Percentiles rank a stretch among this genome's conserved stretches.
These are phyloP conservation scores for Lepetodrilus schrolli DNA, from an alignment of 2,888 invertebrate genomes.

Conservation along the genomic window DNA sequence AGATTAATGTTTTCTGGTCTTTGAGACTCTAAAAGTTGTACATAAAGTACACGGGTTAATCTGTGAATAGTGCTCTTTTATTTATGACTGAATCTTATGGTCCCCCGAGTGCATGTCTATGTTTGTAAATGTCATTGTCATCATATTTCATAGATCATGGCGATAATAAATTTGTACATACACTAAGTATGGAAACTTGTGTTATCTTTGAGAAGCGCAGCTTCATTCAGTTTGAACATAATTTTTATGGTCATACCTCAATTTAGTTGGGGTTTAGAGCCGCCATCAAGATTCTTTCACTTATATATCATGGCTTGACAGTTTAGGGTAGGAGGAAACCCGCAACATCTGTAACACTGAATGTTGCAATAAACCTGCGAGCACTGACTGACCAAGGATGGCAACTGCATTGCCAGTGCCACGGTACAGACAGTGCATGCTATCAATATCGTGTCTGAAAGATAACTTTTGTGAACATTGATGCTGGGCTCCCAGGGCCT, in stretches of 20 bases:
- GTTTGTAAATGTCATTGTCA: constrained; percentile 32
- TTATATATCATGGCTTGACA: too few relatives aligned
- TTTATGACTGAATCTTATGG: constrained; percentile 31
- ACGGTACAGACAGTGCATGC: too few relatives aligned
- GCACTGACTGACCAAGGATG: too few relatives aligned
- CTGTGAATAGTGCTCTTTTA: constrained; percentile 26
- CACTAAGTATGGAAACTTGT: not conserved
- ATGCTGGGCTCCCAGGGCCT: too few relatives aligned
- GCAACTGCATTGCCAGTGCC: too few relatives aligned
- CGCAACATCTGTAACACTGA: too few relatives aligned
- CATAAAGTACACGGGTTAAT: constrained; percentile 30
- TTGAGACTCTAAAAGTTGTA: not conserved
- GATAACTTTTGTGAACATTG: too few relatives aligned
- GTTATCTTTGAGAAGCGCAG: not conserved
- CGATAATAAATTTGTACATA: constrained; percentile 31
- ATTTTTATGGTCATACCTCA: not conserved
- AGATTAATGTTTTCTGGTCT: constrained; percentile 1
- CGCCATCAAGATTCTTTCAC: too few relatives aligned
- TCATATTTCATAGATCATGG: constrained; percentile 31
- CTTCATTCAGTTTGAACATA: not conserved
- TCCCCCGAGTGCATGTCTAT: constrained; percentile 21
- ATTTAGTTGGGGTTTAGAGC: too few relatives aligned
- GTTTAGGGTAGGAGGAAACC: too few relatives aligned
- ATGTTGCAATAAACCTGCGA: too few relatives aligned
- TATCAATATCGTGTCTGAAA: too few relatives aligned